Evolutionary conservation across 1,140 invertebrate species (phyloP), one percentile per base, ranked within the genome.

Genomic region (Drosophila sp.): DNA sequence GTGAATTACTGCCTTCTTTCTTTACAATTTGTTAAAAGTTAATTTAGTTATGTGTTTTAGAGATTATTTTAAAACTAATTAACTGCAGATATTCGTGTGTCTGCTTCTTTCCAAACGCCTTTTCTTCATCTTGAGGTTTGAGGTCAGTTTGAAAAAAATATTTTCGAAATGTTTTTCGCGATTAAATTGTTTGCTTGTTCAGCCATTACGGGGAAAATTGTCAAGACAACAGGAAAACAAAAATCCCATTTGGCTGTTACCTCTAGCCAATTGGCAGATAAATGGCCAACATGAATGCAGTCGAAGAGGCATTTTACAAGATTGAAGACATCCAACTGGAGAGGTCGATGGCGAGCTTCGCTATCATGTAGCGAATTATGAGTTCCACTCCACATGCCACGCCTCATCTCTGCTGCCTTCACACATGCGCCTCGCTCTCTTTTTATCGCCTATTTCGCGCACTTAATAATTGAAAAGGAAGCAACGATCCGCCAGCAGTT

Each of bases 401-500:
- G 60, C 72, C 35, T 54, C 33, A 29, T 38, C 27, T 41, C 38
- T 50, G 17, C 23, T 38, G 54, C 61, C 72, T 64, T 60, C 41
- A 70, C 75, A 72, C 63, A 81, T 66, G 69, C 72, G 70, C 55
- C 80, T 70, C 76, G 81, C 58, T 69, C 57, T 58, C 60, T 76
- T 67, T 87, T 87, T 87, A 87, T 87, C 84, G 84, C 80, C 84
- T 70, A 89, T 87, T 58, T 89, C 76, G 80, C 76, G 80, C 84
- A 87, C 84, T 89, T 83, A 89, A 87, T 87, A 87, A 87, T 87
- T 89, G 76, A 89, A 89, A 87, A 89, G 83, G 83, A 87, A 87
- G 84, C 76, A 78, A 73, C 72, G 83, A 86, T 86, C 79, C 72
- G 63, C 80, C 80, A 80, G 57, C 54, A 70, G 70, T 68, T 76